Evolutionary conservation across 2,888 invertebrate species (phyloP), one percentile per base, ranked within the genome.

Genomic region (Ferrisia virgata): DNA sequence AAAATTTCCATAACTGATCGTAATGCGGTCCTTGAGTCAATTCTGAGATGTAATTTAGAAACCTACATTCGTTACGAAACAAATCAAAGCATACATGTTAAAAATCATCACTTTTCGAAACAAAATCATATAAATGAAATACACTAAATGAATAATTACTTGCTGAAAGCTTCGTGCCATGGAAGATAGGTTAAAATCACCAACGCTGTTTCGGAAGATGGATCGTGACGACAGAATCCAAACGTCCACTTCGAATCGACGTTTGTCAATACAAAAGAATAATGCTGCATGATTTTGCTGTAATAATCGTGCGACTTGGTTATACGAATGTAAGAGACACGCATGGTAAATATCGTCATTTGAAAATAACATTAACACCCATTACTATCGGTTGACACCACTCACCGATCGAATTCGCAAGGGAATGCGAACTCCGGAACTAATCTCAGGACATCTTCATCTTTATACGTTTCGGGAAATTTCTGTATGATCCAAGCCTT

Each of bases 141-240:
- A 6, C 39, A 28, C 11, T 36, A 0, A 9, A 22, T 11, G n/a
- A 91, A n/a, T n/a, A n/a, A 92, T 90, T 90, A 94, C 94, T 93
- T 95, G 91, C 95, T 96, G 91, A 99, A 98, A 88, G 94, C 94
- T 89, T 97, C 97, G 89, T 97, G 97, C 98, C 98, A 99, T 87
- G 98, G 98, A 88, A 98, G 91, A 89, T 94, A 95, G 88, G 98
- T 98, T 86, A 95, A 90, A 86, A 96, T 89, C 78, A 96, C 94
- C 88, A 96, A 90, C 85, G 97, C 95, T 25, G 95, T 94, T 88
- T 95, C 93, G 31, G 94, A 93, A 88, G 94, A 94, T 5, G 97
- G 96, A 88, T 98, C 96, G 89, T 96, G 97, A 33, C 99, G 94
- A 89, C 98, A 98, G 90, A 96, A 99, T 86, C 98, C 98, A 91